Evolutionary conservation across 2,888 invertebrate species (phyloP), one percentile per base, ranked within the genome.

Genomic region (Apoda limacodes): DNA sequence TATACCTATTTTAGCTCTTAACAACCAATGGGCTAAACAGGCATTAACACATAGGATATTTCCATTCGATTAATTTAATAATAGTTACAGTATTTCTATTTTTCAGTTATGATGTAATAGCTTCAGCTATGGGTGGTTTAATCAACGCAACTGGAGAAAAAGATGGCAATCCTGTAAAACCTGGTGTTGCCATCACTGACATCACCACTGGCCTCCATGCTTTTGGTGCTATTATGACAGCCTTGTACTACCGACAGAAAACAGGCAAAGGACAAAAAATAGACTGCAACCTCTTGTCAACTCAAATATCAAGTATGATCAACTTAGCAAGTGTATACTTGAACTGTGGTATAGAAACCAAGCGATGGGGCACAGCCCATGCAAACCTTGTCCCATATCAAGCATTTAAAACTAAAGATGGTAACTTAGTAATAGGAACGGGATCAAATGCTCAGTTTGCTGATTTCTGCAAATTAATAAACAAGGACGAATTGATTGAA

Each of bases 311-410:
- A 0, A 86, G 88, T 50, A 83, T 98, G 60, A 92, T 93, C 12
- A 96, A 98, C 60, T 83, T 97, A 7, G 96, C 88, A 0, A 89
- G 90, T 1, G 95, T 93, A 68, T 98, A 92, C 65, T 74, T 98
- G 14, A 98, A 98, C 63, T 89, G 88, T 25, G 89, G 88, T 0
- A 82, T 83, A 13, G 92, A 93, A 50, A 90, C 90, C 0, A 75
- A 83, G 34, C 82, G 93, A 28, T 90, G 90, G 87, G 98, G 98
- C n/a, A 96, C 96, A 0, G 92, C 92, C 1, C 98, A 98, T 62
- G 91, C 89, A 36, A 95, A 93, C 57, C 89, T 98, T 37, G 98
- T 98, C 0, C 98, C 98, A 0, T 98, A 98, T 57, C 89, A 97
- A 81, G 87, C 92, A 3, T 98, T 97, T 55, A 82, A 85, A 52